Evolutionary conservation across 2,797 vertebrate genomes (phyloP).

Genomic region (Falco concolor): DNA sequence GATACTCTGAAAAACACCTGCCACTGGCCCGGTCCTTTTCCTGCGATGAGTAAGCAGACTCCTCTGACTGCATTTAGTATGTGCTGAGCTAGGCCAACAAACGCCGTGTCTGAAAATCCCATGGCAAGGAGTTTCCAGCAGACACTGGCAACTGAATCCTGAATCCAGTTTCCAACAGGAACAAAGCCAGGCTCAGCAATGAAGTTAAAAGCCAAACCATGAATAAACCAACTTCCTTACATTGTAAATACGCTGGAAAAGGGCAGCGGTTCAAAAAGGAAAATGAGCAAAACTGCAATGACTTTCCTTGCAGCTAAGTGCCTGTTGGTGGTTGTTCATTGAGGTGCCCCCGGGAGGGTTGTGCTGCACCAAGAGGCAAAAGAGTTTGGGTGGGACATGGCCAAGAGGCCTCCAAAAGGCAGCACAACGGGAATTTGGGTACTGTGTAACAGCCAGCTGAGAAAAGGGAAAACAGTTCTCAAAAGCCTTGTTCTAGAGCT

Average conservation of each 20-base stretch:
- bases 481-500: neutral
- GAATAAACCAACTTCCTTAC: constrained; percentile 38
- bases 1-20: neutral
- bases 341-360: neutral
- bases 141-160: constrained; percentile 10
- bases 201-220: neutral
- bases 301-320: neutral
- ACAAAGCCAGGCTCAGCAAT: constrained; percentile 14
- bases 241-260: constrained; percentile 23
- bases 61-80: neutral
- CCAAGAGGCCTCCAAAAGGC: neutral
- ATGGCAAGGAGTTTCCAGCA: constrained; percentile 9
- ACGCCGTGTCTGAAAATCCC: neutral
- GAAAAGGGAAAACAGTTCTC: neutral
- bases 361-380: neutral
- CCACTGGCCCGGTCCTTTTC: neutral
- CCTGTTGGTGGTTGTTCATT: neutral
- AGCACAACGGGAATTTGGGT: neutral
- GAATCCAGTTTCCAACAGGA: neutral
- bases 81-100: neutral
- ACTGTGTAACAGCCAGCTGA: rapidly evolving
- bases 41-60: neutral
- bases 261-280: constrained; percentile 1
- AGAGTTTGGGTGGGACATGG: neutral
- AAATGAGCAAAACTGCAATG: neutral